Evolutionary conservation across 2,113 vertebrate genomes (phyloP).

Genomic region (Actenoides hombroni): DNA sequence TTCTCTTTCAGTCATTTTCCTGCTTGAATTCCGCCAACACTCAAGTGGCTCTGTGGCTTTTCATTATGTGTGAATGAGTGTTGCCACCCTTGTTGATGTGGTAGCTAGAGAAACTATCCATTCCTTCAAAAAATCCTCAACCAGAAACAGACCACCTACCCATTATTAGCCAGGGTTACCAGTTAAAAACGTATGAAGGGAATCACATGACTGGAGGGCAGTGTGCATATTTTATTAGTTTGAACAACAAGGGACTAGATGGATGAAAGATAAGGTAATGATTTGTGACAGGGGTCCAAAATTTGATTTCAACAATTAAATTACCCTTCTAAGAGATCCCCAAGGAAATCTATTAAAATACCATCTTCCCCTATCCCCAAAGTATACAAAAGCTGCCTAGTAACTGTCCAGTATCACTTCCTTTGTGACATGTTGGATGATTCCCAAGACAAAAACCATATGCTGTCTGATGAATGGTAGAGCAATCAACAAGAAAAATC

Average conservation of each 20-base stretch:
- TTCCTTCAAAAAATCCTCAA: conserved; percentile 33
- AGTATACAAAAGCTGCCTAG: conserved; percentile 70
- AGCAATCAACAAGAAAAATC: conserved; percentile 30
- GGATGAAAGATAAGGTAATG: conserved; percentile 80
- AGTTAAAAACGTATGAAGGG: conserved; percentile 70
- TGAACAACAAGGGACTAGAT: conserved; percentile 75
- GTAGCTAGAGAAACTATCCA: conserved; percentile 50
- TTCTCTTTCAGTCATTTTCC: not conserved
- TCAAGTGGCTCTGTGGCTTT: not conserved
- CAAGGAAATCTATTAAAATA: conserved; percentile 79
- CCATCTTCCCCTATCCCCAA: conserved; percentile 60
- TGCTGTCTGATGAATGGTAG: conserved; percentile 53
- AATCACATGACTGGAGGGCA: conserved; percentile 72
- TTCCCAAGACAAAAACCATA: conserved; percentile 70
- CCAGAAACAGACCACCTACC: conserved; percentile 53
- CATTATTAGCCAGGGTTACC: conserved; percentile 34
- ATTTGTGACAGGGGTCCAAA: conserved; percentile 79
- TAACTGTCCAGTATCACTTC: conserved; percentile 60
- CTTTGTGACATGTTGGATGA: conserved; percentile 60
- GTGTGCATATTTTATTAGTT: conserved; percentile 70
- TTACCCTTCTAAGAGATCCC: conserved; percentile 77
- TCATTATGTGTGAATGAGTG: not conserved
- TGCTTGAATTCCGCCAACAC: not conserved
- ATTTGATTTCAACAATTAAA: conserved; percentile 82
- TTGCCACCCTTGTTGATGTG: not conserved